Conservation (phyloP, 2,113 vertebrate species). For the Alouatta palliata region DNA sequence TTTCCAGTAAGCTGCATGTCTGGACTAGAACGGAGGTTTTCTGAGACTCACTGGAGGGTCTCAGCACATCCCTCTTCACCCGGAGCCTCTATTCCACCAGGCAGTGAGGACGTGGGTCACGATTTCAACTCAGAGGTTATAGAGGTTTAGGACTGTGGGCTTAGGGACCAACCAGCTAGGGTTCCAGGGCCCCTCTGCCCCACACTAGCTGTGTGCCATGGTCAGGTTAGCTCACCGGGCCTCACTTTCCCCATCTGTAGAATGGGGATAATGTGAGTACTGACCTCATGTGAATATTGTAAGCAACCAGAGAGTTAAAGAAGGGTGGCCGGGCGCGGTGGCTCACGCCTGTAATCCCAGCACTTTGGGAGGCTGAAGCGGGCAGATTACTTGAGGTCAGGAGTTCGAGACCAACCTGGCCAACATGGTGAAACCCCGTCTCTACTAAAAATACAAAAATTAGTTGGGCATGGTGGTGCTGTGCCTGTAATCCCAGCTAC, state of each 20-base stretch:
- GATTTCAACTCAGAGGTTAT: background rate
- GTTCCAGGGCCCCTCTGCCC: background rate
- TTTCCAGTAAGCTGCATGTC: background rate
- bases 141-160: background rate
- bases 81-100: rapidly evolving
- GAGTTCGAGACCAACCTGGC: too few relatives aligned
- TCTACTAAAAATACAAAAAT: too few relatives aligned
- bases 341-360: too few relatives aligned
- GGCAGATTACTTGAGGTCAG: too few relatives aligned
- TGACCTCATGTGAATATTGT: rapidly evolving
- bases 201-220: background rate
- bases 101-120: rapidly evolving
- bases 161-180: background rate
- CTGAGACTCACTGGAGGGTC: background rate
- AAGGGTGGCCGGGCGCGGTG: too few relatives aligned
- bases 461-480: too few relatives aligned
- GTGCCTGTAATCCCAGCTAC: too few relatives aligned
- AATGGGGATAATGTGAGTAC: background rate
- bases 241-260: background rate
- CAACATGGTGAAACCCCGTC: too few relatives aligned
- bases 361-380: too few relatives aligned
- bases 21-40: background rate
- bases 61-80: background rate
- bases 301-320: background rate
- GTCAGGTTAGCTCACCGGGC: background rate